These are phyloP conservation scores for Lasiurus borealis DNA, from an alignment of 2,113 vertebrate genomes.

Conservation along the genomic window DNA sequence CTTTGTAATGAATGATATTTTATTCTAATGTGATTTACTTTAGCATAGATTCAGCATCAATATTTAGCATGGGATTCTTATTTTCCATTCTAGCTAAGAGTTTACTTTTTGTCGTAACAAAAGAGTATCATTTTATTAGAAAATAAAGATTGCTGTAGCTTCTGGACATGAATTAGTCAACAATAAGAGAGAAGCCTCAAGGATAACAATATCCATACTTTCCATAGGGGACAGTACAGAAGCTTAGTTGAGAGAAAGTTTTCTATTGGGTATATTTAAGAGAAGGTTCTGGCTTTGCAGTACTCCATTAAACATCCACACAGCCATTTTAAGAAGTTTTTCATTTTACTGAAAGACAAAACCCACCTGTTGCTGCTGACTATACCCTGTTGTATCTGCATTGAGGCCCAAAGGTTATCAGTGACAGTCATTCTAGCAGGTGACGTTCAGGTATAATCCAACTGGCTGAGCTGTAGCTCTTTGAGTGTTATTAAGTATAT, in stretches of 20 bases:
- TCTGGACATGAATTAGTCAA: slow-evolving; percentile 13
- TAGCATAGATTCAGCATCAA: not conserved
- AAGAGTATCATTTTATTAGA: not conserved
- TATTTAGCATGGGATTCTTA: slow-evolving; percentile 5
- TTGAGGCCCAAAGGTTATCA: not conserved
- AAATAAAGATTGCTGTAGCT: not conserved
- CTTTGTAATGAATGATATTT: not conserved
- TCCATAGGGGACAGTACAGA: not conserved
- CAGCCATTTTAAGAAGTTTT: not conserved
- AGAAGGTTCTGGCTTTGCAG: not conserved
- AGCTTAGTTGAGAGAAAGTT: not conserved
- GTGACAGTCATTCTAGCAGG: not conserved
- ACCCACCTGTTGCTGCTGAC: not conserved
- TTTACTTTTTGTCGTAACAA: not conserved
- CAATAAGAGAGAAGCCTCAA: not conserved
- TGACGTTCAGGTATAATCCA: not conserved
- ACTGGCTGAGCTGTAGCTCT: not conserved
- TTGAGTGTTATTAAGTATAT: not conserved
- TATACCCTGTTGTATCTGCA: not conserved
- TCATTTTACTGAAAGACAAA: slow-evolving; percentile 19
- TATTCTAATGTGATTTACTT: not conserved
- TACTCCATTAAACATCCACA: not conserved
- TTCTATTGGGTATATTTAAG: not conserved
- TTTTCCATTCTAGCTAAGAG: not conserved
- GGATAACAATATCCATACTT: not conserved